Evolutionary conservation across 2,113 vertebrate species (phyloP).

Genomic region (Tachuris rubrigastra): DNA sequence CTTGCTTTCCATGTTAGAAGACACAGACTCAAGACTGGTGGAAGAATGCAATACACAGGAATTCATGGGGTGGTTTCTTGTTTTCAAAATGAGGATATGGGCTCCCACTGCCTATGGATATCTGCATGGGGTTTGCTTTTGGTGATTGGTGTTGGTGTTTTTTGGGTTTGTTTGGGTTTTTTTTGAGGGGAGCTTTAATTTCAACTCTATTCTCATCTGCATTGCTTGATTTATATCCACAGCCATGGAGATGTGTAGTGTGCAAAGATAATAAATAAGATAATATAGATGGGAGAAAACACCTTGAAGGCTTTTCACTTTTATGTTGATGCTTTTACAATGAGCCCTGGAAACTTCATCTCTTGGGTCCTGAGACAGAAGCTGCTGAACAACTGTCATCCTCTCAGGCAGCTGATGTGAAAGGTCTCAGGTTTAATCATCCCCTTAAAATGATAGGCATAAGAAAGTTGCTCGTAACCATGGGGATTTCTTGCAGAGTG

Average conservation of each 20-base stretch:
- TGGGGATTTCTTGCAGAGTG: neutral
- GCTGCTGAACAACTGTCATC: conserved; percentile 56
- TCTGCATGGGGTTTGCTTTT: neutral
- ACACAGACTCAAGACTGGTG: neutral
- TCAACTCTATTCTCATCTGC: neutral
- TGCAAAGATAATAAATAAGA: neutral
- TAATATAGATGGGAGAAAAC: neutral
- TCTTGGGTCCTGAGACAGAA: neutral
- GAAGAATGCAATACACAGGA: neutral
- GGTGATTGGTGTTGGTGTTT: too few relatives aligned
- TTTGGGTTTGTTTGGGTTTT: neutral
- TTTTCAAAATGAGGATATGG: neutral
- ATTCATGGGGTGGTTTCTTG: neutral
- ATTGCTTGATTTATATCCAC: neutral
- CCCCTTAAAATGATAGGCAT: neutral
- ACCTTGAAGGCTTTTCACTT: conserved; percentile 23
- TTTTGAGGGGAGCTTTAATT: neutral
- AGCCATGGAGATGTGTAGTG: neutral
- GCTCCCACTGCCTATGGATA: neutral
- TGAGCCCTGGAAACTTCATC: conserved; percentile 24
- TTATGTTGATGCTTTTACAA: neutral
- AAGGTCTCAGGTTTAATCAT: neutral
- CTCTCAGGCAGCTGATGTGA: conserved; percentile 37
- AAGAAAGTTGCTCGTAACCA: neutral
- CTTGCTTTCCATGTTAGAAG: neutral